Evolutionary conservation across 1,140 invertebrate species (phyloP), one percentile per base, ranked within the genome.

Genomic region (Acromyrmex charruanus): DNA sequence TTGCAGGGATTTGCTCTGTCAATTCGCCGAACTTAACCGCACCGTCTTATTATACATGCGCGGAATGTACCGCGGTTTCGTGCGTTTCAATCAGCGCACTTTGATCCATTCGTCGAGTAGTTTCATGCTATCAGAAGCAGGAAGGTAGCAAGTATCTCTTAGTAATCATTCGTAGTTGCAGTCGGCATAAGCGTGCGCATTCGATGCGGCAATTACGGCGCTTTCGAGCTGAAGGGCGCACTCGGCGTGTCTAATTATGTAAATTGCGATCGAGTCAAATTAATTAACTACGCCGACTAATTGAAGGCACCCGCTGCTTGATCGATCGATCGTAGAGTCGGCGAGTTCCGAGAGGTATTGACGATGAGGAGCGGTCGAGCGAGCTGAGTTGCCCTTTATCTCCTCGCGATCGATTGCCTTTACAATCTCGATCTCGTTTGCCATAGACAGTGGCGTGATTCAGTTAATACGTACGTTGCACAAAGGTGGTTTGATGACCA

Each of bases 261-360:
- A 90, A 89, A 90, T 90, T 53, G 63, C 71, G 85, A 89, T 89
- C 85, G 69, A 87, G 72, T 65, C 58, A 82, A 89, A 90, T 90
- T 90, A 90, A 90, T 90, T 88, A 77, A 72, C 79, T 59, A 14
- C 63, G 86, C 35, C 72, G 77, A 88, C 79, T 90, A 90, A 90
- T 90, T 89, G 88, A 87, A 90, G 77, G 63, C 53, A 86, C 53
- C 69, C 53, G 74, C 77, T 82, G 85, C 72, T 82, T 87, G 88
- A 90, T 90, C 88, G 85, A 89, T 89, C 71, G 77, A 89, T 90
- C 84, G 69, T 44, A 51, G 71, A 55, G 77, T 69, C 84, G 71
- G 53, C 25, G 58, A 59, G 68, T 55, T 61, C 28, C 68, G n/a
- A 25, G 55, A 84, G 28, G 12, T 55, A 82, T 85, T 18, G 49